These are phyloP conservation scores for Drosophila demipolita DNA, from an alignment of 2,888 invertebrate species.

Conservation along the genomic window DNA sequence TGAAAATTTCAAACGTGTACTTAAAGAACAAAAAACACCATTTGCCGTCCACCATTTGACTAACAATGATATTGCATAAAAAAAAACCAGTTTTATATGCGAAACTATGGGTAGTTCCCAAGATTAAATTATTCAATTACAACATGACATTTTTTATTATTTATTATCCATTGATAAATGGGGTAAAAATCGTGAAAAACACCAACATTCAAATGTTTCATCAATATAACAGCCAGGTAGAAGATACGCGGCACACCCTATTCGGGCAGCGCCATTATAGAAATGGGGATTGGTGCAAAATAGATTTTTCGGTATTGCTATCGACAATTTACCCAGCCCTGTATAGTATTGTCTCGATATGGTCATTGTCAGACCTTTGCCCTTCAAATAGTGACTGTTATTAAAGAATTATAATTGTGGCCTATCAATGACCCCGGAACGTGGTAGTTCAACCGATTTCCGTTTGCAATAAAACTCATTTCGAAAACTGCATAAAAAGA, in stretches of 20 bases:
- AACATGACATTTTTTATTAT: conserved; percentile 13
- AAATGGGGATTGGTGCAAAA: conserved; percentile 52
- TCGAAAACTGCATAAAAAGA: background rate
- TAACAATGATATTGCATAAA: conserved; percentile 1
- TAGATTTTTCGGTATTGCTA: conserved; percentile 45
- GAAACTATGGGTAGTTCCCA: conserved; percentile 20
- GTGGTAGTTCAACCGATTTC: background rate
- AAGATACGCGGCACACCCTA: conserved; percentile 55
- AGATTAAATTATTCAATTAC: conserved; percentile 15
- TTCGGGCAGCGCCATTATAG: conserved; percentile 40
- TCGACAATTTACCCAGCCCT: conserved; percentile 6
- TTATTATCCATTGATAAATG: conserved; percentile 47
- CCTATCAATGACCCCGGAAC: conserved; percentile 42
- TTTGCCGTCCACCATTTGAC: conserved; percentile 3
- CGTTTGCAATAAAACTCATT: background rate
- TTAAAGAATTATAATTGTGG: conserved; percentile 54
- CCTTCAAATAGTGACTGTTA: conserved; percentile 2
- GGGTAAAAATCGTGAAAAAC: conserved; percentile 52
- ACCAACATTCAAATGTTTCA: background rate
- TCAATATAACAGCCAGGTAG: conserved; percentile 54
- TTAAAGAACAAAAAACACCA: conserved; percentile 9
- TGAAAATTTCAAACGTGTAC: too few species aligned
- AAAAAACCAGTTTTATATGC: conserved; percentile 53
- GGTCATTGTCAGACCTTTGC: conserved; percentile 45
- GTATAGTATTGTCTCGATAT: conserved; percentile 45